Evolutionary conservation across 2,113 vertebrate species (phyloP), one percentile per base, ranked within the genome.

Genomic region (Phrynosoma platyrhinos): DNA sequence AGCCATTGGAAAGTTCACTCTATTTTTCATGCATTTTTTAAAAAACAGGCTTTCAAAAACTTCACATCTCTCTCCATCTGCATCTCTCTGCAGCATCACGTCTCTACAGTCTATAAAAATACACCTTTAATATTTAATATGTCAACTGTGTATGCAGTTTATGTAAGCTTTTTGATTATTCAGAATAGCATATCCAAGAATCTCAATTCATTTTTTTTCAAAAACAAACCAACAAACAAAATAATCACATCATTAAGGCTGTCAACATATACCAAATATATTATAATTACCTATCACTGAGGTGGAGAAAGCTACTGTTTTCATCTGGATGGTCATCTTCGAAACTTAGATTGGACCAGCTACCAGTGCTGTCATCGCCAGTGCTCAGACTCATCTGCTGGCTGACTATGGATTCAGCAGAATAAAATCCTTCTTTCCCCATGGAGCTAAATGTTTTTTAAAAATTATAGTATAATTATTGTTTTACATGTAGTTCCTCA

Each of bases 291-390:
- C 99, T 99, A 97, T 99, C 99, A 92, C 99, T 99, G 84, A 99
- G 97, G 90, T 99, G 99, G 93, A 99, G 98, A 94, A 99, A 99
- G 96, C 99, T 99, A 96, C 98, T 99, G 95, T 96, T 99, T 90
- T 99, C 99, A 89, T 99, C 99, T 55, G 96, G 97, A 86, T 98
- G 98, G 66, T 99, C 99, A 87, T 99, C 99, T 96, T 99, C 98
- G 90, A 99, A 99, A 95, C 99, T 99, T 92, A 99, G 95, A 95
- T 98, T 99, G 80, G 98, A 99, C 99, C 99, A 99, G 94, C 99
- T 99, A 30, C 98, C 98, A 76, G 98, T 97, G 95, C 99, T 99
- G 94, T 99, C 99, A 21, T 99, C 99, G 82, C 98, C 98, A 52
- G 98, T 97, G 89, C 99, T 99, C 92, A 97, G 96, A 90, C 96